Evolutionary conservation across 1,140 invertebrate genomes (phyloP).

Genomic region (Lepidostoma basale): DNA sequence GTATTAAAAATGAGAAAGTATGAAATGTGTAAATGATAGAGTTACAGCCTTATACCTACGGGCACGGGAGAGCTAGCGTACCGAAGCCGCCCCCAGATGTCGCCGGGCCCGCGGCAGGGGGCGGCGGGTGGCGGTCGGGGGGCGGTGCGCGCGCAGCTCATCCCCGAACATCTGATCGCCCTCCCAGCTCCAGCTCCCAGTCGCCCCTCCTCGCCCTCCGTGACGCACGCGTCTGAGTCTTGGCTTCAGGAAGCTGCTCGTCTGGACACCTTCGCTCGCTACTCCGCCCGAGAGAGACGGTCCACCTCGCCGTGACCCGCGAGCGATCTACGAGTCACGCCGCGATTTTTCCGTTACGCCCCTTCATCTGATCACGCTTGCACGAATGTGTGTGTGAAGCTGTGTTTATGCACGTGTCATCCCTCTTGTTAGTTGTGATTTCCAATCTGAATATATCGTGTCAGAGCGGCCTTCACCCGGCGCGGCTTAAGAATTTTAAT

Average conservation of each 20-base stretch:
- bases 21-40: too few relatives aligned
- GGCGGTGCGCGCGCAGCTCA: slow-evolving; percentile 39
- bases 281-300: not conserved
- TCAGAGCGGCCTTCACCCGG: too few relatives aligned
- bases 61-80: too few relatives aligned
- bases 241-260: too few relatives aligned
- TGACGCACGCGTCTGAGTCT: slow-evolving; percentile 31
- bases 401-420: too few relatives aligned
- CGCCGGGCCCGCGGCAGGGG: not conserved
- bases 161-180: slow-evolving; percentile 30
- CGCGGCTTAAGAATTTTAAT: too few relatives aligned
- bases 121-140: slow-evolving; percentile 18
- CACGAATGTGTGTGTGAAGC: not conserved
- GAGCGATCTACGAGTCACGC: not conserved
- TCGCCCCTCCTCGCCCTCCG: slow-evolving; percentile 12
- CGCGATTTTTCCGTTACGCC: not conserved
- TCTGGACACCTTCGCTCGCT: not conserved
- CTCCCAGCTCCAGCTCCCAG: slow-evolving; percentile 13
- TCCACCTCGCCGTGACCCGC: not conserved
- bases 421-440: too few relatives aligned
- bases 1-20: too few relatives aligned
- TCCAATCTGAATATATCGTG: too few relatives aligned
- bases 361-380: not conserved
- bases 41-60: too few relatives aligned
- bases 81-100: slow-evolving; percentile 10